Evolutionary conservation across 2,113 vertebrate species (phyloP), one percentile per base, ranked within the genome.

Genomic region (Cisticola juncidis): DNA sequence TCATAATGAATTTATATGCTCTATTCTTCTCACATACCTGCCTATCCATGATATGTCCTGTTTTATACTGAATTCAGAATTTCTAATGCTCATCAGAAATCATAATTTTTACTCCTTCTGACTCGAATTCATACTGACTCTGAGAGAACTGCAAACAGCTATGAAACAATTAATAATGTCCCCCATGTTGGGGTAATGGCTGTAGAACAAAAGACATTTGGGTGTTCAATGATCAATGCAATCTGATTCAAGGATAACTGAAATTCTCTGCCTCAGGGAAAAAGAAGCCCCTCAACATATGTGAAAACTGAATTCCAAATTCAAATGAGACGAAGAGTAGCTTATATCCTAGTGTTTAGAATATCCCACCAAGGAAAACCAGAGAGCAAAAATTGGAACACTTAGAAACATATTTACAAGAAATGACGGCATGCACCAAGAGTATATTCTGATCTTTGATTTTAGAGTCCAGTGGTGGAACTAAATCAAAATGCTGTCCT

Each of bases 401-500:
- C 65, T 93, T 83, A 78, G 69, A 87, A 89, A 70, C 20, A 61
- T 70, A 35, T 94, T 93, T 94, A 86, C 90, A 94, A 88, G 81
- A 87, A 91, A 91, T 48, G 42, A 56, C 64, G 95, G 45, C 25
- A 33, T 47, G 22, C n/a, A 77, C 73, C 88, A 91, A 81, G 91
- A 92, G 56, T 72, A n/a, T 87, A 74, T 62, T 78, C 58, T 74
- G 7, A 64, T 86, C 61, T 95, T 94, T 86, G 76, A 74, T 95
- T 91, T 95, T 72, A 61, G 54, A 86, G 51, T 95, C 81, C 88
- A 81, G 28, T 58, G 33, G 40, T 95, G 81, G 47, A 95, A 86
- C 26, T 77, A 93, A 93, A 95, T 91, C 68, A 93, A 95, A 97
- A 92, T 54, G 11, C 40, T 64, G 35, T 88, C 77, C 28, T 73